Evolutionary conservation across 2,113 vertebrate genomes (phyloP).

Genomic region (Dasyornis broadbenti): DNA sequence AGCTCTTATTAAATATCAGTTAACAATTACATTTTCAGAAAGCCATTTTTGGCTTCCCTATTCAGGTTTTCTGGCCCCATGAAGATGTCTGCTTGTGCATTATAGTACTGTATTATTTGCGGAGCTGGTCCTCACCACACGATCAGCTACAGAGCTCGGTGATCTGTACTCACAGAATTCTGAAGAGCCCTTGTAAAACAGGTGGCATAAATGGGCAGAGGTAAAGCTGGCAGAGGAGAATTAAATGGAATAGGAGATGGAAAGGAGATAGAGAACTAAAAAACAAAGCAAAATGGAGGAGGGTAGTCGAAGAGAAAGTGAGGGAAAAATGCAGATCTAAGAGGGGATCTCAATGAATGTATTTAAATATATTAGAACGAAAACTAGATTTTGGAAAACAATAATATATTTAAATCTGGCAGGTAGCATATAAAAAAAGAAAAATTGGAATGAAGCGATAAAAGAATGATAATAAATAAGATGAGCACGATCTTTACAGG

Average conservation of each 20-base stretch:
- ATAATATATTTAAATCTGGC: neutral
- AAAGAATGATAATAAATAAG: neutral
- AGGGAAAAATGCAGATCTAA: neutral
- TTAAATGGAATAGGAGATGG: neutral
- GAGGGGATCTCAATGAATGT: neutral
- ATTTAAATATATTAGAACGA: neutral
- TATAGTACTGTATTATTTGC: neutral
- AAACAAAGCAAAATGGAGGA: neutral
- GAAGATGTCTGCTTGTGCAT: neutral
- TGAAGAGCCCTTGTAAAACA: neutral
- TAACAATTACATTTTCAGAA: neutral
- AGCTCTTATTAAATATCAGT: neutral
- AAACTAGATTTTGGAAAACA: neutral
- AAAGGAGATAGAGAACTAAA: neutral
- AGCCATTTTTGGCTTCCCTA: neutral
- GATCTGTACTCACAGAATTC: neutral
- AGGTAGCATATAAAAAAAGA: neutral
- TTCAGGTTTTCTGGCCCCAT: neutral
- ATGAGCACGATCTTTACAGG: neutral
- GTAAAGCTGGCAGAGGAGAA: neutral
- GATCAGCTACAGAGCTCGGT: neutral
- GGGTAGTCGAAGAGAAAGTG: neutral
- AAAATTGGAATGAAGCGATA: neutral
- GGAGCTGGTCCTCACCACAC: accelerated
- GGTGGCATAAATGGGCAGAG: neutral